A percentile compares a stretch with the other conserved stretches of the same genome.
Evolutionary conservation across 2,888 invertebrate species (phyloP).

Genomic region (Eustalomyia histrio): DNA sequence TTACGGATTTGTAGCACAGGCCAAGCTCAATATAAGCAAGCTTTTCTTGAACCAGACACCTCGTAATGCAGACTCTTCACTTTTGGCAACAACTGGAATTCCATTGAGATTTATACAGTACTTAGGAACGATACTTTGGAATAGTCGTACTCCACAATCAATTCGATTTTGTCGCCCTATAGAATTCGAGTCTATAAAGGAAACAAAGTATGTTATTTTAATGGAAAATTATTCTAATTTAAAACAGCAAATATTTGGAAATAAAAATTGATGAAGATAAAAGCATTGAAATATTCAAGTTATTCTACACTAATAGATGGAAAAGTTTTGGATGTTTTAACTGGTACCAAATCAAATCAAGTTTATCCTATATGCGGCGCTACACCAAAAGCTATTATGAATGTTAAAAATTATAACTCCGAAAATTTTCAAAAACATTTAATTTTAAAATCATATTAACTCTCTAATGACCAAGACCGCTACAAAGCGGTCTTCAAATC

Average conservation of each 20-base stretch:
- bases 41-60: too few species aligned
- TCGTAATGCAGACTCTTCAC: too few species aligned
- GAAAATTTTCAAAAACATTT: neutral
- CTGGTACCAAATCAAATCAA: neutral
- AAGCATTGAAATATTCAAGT: neutral
- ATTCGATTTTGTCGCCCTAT: constrained; percentile 31
- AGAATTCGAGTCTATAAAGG: constrained; percentile 19
- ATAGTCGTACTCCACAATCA: constrained; percentile 27
- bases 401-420: neutral
- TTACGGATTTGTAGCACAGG: too few species aligned
- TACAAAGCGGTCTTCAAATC: too few species aligned
- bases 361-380: neutral
- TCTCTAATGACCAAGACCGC: neutral
- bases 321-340: too few species aligned
- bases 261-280: neutral
- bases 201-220: constrained; percentile 14
- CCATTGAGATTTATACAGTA: constrained; percentile 12
- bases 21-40: too few species aligned
- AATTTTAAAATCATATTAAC: neutral
- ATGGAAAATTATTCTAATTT: too few species aligned
- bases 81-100: constrained; percentile 16
- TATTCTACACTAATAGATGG: neutral
- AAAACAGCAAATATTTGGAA: neutral
- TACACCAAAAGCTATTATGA: neutral
- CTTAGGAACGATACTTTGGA: constrained; percentile 24